Evolutionary conservation across 2,888 invertebrate genomes (phyloP).

Genomic region (Tricholauxania praeusta): DNA sequence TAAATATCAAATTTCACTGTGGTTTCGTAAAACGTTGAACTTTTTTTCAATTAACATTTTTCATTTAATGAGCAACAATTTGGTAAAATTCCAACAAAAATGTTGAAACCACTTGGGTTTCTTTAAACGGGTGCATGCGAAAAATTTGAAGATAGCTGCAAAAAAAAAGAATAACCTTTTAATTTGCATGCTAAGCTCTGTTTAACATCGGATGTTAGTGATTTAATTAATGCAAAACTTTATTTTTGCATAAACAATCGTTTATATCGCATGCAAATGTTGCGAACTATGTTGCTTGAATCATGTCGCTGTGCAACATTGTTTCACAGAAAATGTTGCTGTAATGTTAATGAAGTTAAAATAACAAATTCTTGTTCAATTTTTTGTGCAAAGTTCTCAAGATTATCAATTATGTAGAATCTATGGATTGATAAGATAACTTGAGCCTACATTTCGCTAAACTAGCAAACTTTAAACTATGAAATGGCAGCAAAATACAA

Average conservation of each 20-base stretch:
- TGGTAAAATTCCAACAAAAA: background rate
- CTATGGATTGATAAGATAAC: too few relatives aligned
- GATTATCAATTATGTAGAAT: background rate
- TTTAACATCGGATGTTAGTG: background rate
- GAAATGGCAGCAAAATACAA: too few relatives aligned
- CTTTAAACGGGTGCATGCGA: background rate
- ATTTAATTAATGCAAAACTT: conserved; percentile 5
- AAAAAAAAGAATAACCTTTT: background rate
- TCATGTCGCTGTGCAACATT: background rate
- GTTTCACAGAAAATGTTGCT: background rate
- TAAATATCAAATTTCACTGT: too few relatives aligned
- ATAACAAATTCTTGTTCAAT: too few relatives aligned
- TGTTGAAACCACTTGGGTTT: background rate
- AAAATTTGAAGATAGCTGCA: background rate
- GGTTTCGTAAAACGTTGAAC: too few relatives aligned
- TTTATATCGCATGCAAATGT: background rate
- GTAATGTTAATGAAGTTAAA: too few relatives aligned
- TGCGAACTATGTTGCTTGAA: background rate
- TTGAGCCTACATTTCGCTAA: too few relatives aligned
- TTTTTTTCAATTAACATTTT: background rate
- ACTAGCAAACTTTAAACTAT: too few relatives aligned
- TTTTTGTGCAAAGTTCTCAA: background rate
- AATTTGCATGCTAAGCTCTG: background rate
- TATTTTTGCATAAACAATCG: background rate
- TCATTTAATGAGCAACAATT: background rate